These are phyloP conservation scores for Porites australiensis DNA, from an alignment of 64 coral and sea anemone species.

Conservation along the genomic window DNA sequence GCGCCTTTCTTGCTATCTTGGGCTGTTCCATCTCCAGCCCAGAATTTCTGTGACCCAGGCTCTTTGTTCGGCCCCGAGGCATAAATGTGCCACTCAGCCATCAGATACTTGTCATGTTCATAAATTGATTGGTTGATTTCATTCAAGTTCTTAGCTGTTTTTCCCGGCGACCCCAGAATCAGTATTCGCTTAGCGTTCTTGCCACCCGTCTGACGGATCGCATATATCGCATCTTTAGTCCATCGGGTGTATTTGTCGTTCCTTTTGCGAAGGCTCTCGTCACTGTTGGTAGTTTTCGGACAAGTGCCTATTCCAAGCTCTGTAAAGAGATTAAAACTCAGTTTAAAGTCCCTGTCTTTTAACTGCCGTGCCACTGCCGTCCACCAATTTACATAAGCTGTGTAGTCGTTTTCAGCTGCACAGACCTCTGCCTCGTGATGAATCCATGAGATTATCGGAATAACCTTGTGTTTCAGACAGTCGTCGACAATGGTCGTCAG, in stretches of 20 bases:
- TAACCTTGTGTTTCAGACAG: constrained; percentile 31
- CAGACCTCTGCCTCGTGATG: constrained; percentile 60
- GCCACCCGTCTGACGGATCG: constrained; percentile 71
- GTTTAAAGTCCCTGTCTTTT: constrained; percentile 57
- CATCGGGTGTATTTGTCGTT: constrained; percentile 83
- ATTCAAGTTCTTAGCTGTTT: constrained; percentile 19
- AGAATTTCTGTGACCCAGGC: constrained; percentile 56
- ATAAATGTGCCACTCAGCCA: constrained; percentile 84
- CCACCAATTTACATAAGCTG: constrained; percentile 72
- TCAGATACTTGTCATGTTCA: constrained; percentile 57
- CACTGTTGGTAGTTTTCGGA: background rate
- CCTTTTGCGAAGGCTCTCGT: constrained; percentile 60
- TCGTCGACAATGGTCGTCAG: constrained; percentile 51
- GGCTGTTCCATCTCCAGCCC: constrained; percentile 56
- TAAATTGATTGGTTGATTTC: constrained; percentile 66
- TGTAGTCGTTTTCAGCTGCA: constrained; percentile 48
- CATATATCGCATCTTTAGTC: constrained; percentile 63
- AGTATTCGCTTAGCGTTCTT: constrained; percentile 72
- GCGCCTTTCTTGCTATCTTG: background rate
- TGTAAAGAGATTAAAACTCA: constrained; percentile 74
- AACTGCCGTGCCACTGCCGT: constrained; percentile 57
- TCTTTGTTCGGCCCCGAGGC: constrained; percentile 84
- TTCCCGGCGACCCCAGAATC: constrained; percentile 78
- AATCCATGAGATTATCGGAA: constrained; percentile 69
- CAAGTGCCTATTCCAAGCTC: constrained; percentile 65